phyloP scores from a whole-genome alignment of 2,113 vertebrate species.

The Cavia aperea region DNA sequence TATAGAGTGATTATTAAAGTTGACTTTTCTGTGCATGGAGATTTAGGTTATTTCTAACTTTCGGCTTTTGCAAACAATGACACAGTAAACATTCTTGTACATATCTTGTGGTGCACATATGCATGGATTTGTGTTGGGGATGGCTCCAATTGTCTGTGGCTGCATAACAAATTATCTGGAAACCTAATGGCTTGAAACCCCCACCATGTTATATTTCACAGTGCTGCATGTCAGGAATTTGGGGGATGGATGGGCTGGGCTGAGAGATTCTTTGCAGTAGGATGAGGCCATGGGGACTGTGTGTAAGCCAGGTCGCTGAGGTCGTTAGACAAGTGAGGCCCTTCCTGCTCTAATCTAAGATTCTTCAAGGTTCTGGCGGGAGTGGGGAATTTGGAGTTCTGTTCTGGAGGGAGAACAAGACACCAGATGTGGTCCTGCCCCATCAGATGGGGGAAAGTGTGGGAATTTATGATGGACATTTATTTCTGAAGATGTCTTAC shows the following conservation, averaged over 20 bases:
- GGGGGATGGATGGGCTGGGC: not conserved
- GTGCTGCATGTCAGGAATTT: not conserved
- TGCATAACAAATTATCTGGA: constrained; percentile 33
- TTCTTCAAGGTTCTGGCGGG: not conserved
- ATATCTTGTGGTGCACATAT: constrained; percentile 28
- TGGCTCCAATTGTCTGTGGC: constrained; percentile 45
- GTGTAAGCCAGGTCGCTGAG: not conserved
- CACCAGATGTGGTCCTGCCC: not conserved
- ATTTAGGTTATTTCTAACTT: constrained; percentile 26
- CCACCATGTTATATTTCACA: not conserved
- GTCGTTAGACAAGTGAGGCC: not conserved
- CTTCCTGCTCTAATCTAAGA: not conserved
- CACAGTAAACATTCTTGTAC: constrained; percentile 8
- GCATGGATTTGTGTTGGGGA: constrained; percentile 42
- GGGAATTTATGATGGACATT: not conserved
- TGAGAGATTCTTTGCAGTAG: not conserved
- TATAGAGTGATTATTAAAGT: not conserved
- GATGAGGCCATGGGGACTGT: no score
- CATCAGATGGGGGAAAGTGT: not conserved
- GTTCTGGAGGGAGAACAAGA: not conserved
- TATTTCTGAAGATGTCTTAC: no score
- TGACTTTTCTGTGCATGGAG: not conserved
- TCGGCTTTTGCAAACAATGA: constrained; percentile 40
- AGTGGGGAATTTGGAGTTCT: not conserved
- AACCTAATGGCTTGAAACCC: not conserved